Conservation (phyloP, 1,140 invertebrate species). For the Drosophila kepulauana region DNA sequence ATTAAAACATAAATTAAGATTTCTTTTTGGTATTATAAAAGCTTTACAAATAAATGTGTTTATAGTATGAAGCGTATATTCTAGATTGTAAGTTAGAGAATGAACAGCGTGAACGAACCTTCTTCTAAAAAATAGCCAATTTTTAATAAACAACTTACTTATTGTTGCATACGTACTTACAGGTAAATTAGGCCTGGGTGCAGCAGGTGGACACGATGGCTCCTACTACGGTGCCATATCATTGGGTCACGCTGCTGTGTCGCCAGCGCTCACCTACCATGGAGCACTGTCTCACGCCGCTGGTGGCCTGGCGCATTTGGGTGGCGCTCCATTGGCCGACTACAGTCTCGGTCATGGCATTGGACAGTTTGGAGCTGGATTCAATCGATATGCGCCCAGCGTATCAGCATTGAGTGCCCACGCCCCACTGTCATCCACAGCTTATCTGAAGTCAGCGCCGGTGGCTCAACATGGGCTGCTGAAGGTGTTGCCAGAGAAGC, state of each 20-base stretch:
- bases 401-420: conserved; percentile 61
- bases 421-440: conserved; percentile 55
- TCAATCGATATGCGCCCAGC: conserved; percentile 78
- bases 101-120: too few species aligned
- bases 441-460: conserved; percentile 75
- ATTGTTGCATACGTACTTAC: too few species aligned
- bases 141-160: too few species aligned
- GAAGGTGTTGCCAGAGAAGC: conserved; percentile 87
- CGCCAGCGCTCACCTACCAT: conserved; percentile 70
- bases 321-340: conserved; percentile 55
- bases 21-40: too few species aligned
- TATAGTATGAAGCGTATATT: too few species aligned
- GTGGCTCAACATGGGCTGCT: conserved; percentile 69
- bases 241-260: conserved; percentile 61
- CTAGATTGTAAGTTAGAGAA: too few species aligned
- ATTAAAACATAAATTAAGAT: too few species aligned
- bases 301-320: conserved; percentile 48
- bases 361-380: conserved; percentile 68
- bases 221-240: conserved; percentile 77
- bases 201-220: conserved; percentile 41
- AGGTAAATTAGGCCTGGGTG: conserved; percentile 49
- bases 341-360: conserved; percentile 74
- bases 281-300: conserved; percentile 56
- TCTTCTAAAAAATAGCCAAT: too few species aligned
- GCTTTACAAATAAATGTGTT: too few species aligned